Conservation (phyloP, 2,113 vertebrate species). For the Ophiodon elongatus region DNA sequence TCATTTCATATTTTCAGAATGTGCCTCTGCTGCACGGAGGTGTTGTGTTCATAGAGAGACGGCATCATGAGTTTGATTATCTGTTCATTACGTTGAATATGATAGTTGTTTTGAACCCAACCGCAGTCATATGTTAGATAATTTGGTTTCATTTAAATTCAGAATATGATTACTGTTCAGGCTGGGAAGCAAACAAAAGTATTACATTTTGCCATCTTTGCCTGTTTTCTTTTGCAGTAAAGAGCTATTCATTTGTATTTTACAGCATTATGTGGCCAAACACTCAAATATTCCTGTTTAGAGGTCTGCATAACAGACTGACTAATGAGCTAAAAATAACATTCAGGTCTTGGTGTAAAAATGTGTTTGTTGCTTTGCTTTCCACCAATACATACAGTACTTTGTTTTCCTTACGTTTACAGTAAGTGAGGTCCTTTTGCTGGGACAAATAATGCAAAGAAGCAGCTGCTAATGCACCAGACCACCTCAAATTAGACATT, state of each 20-base stretch:
- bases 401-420: background rate
- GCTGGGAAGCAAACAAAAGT: background rate
- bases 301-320: background rate
- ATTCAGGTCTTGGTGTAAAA: background rate
- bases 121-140: background rate
- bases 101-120: background rate
- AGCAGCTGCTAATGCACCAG: background rate
- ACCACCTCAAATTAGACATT: background rate
- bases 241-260: background rate
- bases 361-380: background rate
- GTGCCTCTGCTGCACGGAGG: background rate
- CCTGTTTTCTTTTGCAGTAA: background rate
- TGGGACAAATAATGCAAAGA: background rate
- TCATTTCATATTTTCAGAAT: background rate
- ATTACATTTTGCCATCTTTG: background rate
- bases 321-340: background rate
- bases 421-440: background rate
- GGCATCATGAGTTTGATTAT: background rate
- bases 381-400: background rate
- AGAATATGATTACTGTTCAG: background rate
- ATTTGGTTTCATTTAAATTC: constrained; percentile 1
- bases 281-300: background rate
- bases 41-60: background rate
- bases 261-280: background rate
- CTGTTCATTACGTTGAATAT: background rate